These are phyloP conservation scores for Nothura maculosa DNA, from an alignment of 2,797 vertebrate genomes.

Conservation along the genomic window DNA sequence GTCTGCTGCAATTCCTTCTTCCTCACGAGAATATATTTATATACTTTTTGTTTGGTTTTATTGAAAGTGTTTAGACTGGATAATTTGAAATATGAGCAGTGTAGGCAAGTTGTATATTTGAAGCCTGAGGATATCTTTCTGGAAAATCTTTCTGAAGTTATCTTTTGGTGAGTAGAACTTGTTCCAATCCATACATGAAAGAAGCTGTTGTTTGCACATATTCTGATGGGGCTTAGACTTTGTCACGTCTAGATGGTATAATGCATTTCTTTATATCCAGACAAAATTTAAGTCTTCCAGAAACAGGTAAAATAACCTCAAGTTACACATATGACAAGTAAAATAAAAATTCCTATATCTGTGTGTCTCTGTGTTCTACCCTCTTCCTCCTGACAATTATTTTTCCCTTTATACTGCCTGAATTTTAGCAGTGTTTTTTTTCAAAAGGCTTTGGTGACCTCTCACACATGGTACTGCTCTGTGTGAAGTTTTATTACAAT, in stretches of 20 bases:
- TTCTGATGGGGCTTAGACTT: background rate
- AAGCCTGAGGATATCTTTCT: background rate
- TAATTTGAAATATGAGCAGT: background rate
- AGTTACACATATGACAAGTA: no score
- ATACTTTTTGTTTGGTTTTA: background rate
- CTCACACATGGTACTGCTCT: background rate
- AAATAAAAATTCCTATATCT: background rate
- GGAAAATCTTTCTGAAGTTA: conserved; percentile 25
- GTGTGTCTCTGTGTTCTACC: background rate
- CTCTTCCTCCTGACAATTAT: background rate
- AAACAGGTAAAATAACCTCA: background rate
- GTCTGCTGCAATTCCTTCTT: background rate
- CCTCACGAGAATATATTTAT: background rate
- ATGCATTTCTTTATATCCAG: background rate
- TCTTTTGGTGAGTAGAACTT: background rate
- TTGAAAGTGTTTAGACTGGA: background rate
- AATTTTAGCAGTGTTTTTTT: background rate
- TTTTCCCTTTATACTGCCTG: background rate
- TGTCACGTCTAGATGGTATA: background rate
- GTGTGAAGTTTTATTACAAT: background rate
- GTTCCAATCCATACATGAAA: background rate
- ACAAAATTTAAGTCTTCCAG: background rate
- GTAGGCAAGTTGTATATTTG: background rate
- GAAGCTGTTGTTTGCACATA: background rate
- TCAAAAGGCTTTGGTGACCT: background rate